Evolutionary conservation across 2,797 vertebrate genomes (phyloP).

Genomic region (Paratrypauchen microcephalus): DNA sequence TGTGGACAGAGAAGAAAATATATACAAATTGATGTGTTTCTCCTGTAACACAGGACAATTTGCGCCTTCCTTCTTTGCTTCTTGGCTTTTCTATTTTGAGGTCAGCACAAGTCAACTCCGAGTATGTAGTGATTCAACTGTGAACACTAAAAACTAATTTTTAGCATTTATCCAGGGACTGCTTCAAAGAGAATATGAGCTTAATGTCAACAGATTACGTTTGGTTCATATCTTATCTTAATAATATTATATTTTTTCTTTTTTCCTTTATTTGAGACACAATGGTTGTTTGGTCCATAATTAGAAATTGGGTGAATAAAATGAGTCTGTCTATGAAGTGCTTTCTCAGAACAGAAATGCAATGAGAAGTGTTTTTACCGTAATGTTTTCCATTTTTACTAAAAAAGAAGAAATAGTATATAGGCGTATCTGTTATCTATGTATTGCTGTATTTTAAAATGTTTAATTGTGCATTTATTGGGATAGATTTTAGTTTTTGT

Average conservation of each 20-base stretch:
- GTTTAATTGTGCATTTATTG: neutral
- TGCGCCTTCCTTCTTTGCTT: neutral
- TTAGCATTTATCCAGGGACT: neutral
- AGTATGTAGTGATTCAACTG: neutral
- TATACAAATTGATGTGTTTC: conserved; percentile 47
- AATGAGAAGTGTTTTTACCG: no score
- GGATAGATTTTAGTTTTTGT: neutral
- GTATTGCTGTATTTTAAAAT: neutral
- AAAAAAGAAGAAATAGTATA: no score
- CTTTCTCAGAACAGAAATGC: no score
- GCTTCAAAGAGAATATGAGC: neutral
- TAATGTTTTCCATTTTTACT: no score
- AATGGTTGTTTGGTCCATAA: no score
- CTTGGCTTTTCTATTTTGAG: conserved; percentile 29
- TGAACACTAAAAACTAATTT: conserved; percentile 4
- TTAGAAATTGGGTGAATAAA: no score
- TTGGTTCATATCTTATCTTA: no score
- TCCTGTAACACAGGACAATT: conserved; percentile 12
- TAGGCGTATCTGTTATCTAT: no score
- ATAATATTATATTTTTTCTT: no score
- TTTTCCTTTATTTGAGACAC: no score
- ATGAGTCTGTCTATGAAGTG: no score
- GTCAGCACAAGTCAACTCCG: neutral
- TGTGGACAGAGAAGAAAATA: conserved; percentile 53
- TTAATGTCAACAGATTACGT: neutral